Evolutionary conservation across 2,113 vertebrate genomes (phyloP), one percentile per base, ranked within the genome.

Genomic region (Lathamus discolor): DNA sequence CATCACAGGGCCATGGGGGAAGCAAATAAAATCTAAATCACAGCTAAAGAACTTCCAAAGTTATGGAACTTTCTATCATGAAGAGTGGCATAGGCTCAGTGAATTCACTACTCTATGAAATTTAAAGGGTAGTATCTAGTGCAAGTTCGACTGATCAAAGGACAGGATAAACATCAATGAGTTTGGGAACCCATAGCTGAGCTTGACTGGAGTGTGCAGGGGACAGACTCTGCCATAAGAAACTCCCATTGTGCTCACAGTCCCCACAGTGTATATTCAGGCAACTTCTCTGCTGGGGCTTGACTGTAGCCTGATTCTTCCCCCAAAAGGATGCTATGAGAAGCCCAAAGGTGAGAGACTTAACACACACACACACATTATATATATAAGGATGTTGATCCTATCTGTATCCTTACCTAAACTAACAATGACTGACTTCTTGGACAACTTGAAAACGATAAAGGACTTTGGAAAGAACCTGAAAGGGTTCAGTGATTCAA

Each of bases 211-310:
- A 29, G 8, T 2, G 2, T 19, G 31, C 14, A 78, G 43, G 24
- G 31, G 35, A 48, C 35, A 41, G 46, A 7, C 9, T 54, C 75
- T 27, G 24, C 17, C 9, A 1, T 4, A 4, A 35, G 48, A 27
- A 70, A 6, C 31, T 55, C 35, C 33, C 0, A 1, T 1, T 41
- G 39, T 7, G 25, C 46, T 41, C 3, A 0, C 10, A 39, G 29
- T 41, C 31, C 27, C n/a, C 10, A 41, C 57, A n/a, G 20, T 0
- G 1, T 5, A 25, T 3, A n/a, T 12, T 33, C 61, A 52, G 76
- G 55, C 55, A 76, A 54, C 7, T 46, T 59, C 63, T 43, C 82
- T 61, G n/a, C 48, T 43, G 67, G 57, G 35, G 49, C 8, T 1
- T 10, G 10, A 46, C 35, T 69, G 37, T 43, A 85, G 86, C 41